Conservation (phyloP, 2,113 vertebrate genomes). For the Tautogolabrus adspersus region DNA sequence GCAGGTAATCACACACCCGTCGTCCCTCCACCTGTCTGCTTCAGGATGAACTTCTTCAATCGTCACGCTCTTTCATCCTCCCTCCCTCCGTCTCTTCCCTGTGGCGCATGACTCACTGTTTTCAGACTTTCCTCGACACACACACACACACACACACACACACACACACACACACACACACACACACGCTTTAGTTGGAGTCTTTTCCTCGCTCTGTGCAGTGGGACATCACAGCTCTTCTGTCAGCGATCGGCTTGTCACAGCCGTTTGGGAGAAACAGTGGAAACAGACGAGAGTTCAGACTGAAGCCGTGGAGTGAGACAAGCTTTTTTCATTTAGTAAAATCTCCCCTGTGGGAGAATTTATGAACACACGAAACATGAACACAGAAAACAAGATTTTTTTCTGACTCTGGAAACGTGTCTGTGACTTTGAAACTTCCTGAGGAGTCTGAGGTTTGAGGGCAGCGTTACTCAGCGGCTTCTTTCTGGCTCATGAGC, state of each 20-base stretch:
- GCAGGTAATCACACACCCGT: slow-evolving; percentile 13
- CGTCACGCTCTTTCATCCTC: background rate
- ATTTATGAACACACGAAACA: too few species aligned
- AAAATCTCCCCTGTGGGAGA: too few species aligned
- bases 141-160: background rate
- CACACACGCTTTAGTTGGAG: slow-evolving; percentile 2
- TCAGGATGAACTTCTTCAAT: background rate
- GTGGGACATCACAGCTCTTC: slow-evolving; percentile 4
- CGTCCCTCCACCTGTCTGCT: slow-evolving; percentile 14
- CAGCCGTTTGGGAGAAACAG: background rate
- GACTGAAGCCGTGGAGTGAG: too few species aligned
- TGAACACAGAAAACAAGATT: too few species aligned
- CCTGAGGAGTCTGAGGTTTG: too few species aligned
- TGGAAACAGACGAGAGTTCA: background rate
- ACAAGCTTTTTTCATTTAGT: too few species aligned
- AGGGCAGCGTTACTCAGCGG: too few species aligned
- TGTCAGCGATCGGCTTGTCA: slow-evolving; percentile 3
- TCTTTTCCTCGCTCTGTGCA: background rate
- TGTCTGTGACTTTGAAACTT: too few species aligned
- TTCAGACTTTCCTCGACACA: slow-evolving; percentile 8
- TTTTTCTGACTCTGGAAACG: too few species aligned
- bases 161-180: too few species aligned
- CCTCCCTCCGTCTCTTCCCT: background rate
- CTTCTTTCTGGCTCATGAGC: too few species aligned
- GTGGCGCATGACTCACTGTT: slow-evolving; percentile 48